These are phyloP conservation scores for Steinernema carpocapsae DNA, from an alignment of 2,888 invertebrate genomes.

Conservation along the genomic window DNA sequence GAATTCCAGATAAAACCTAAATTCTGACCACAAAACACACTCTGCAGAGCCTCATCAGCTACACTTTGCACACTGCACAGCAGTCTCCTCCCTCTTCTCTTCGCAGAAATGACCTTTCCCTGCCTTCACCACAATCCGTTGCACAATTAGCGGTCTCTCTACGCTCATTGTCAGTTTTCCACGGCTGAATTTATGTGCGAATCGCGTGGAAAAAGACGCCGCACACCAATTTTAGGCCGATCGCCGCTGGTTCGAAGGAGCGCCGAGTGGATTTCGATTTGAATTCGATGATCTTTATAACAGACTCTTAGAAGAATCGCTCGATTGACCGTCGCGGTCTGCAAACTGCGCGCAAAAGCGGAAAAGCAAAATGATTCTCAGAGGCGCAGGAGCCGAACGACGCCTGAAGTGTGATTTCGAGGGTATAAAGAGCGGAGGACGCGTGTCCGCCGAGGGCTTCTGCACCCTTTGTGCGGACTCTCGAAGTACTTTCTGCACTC, in stretches of 20 bases:
- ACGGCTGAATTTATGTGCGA: conserved; percentile 19
- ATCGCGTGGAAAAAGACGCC: conserved; percentile 15
- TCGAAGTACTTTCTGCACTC: neutral
- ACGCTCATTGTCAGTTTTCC: conserved; percentile 8
- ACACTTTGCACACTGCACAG: neutral
- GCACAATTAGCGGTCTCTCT: conserved; percentile 4
- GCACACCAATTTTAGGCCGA: conserved; percentile 1
- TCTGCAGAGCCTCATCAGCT: neutral
- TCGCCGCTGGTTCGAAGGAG: neutral
- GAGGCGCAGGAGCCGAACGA: too few species aligned
- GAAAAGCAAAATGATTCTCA: too few species aligned
- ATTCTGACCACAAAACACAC: too few species aligned
- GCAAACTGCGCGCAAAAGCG: neutral
- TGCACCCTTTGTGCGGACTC: neutral
- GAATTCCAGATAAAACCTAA: too few species aligned
- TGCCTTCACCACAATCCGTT: conserved; percentile 9
- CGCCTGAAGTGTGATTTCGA: neutral
- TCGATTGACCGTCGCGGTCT: neutral
- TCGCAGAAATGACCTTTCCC: conserved; percentile 23
- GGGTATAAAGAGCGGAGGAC: neutral
- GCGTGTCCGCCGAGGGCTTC: neutral
- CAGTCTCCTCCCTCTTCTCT: too few species aligned
- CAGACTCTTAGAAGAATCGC: neutral
- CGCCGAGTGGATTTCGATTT: neutral
- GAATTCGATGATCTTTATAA: conserved; percentile 9